Base-by-base conservation (phyloP, 37 sponge, comb jelly and placozoan genomes). In the Beroe forskalii region DNA sequence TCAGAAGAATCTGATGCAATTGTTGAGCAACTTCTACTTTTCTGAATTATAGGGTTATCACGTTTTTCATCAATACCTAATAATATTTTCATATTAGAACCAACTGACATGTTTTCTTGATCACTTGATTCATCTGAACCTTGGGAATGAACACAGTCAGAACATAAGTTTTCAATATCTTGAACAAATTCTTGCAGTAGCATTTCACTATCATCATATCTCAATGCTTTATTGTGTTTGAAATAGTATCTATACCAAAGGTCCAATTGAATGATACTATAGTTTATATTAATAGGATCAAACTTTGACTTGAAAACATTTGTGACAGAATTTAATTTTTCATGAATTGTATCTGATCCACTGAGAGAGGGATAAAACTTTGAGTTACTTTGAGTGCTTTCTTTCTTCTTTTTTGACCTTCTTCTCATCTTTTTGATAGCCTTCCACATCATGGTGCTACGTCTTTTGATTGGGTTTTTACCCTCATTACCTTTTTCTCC, bases 241-340 rank as follows among this genome's bases (percentile, higher is more conserved):
- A 42, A 80, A 27, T 30, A 44, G 55, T 80, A 80, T 23, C 86
- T 80, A 37, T 80, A 1, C 86, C 86, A 80, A 35, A 44, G 48
- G 28, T 44, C 40, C 2, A 80, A 22, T 22, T 80, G 20, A 19
- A 80, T 41, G 55, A 80, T 12, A 25, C 55, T 27, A 37, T 80
- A 80, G 40, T 44, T 80, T 0, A 80, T 48, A 37, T 80, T 80
- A 12, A 80, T 41, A 12, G 86, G 86, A 43, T 80, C 86, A 23
- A 25, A 41, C 23, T 41, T 23, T 1, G 86, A 80, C 30, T 41
- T 80, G 25, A 80, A 80, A 23, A 43, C 42, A 38, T 80, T 43
- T 42, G 40, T 80, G 1, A 80, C 17, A 9, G 55, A 17, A n/a
- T 35, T 80, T 14, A 43, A 30, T 17, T 37, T 41, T n/a, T 43